Evolutionary conservation across 1,140 invertebrate genomes (phyloP), one percentile per base, ranked within the genome.

Genomic region (Odontomachus brunneus): DNA sequence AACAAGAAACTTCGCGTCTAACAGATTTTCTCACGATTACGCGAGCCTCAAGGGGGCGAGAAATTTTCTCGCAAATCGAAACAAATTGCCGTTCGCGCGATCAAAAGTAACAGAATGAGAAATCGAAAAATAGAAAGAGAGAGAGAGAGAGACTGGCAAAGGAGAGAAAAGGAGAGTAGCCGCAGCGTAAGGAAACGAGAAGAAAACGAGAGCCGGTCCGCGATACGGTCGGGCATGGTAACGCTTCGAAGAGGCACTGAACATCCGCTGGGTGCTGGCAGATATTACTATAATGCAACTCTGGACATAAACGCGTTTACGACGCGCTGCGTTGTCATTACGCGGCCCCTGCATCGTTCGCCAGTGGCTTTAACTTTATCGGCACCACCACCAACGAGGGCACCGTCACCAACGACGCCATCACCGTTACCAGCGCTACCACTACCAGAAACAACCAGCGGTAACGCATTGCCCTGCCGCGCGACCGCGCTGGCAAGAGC

Each of bases 261-360:
- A 90, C 88, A 90, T 91, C 85, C 88, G 86, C 82, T 89, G 88
- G 90, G 84, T 89, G 87, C 92, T 91, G 90, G 88, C 90, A 91
- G 92, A 91, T 93, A 93, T 93, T 93, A 93, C 92, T 92, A 91
- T 94, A 94, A 94, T 93, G 92, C 92, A 93, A 93, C 92, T 93
- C 90, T 88, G 93, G 84, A 93, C 93, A 94, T 94, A 94, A 94
- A 94, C 93, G 92, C 90, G 92, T 94, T 94, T 94, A 94, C 93
- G 93, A 94, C 92, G 91, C 91, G 90, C 92, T 93, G 92, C 93
- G 92, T 94, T 93, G 93, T 93, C 93, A 94, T 94, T 94, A 93
- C 92, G 92, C 91, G 90, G 91, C 91, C 88, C 92, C 89, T 92
- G 90, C 90, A 91, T 92, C 91, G 93, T 92, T 92, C 91, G 86